Evolutionary conservation across 2,797 vertebrate species (phyloP).

Genomic region (Coilia nasus): DNA sequence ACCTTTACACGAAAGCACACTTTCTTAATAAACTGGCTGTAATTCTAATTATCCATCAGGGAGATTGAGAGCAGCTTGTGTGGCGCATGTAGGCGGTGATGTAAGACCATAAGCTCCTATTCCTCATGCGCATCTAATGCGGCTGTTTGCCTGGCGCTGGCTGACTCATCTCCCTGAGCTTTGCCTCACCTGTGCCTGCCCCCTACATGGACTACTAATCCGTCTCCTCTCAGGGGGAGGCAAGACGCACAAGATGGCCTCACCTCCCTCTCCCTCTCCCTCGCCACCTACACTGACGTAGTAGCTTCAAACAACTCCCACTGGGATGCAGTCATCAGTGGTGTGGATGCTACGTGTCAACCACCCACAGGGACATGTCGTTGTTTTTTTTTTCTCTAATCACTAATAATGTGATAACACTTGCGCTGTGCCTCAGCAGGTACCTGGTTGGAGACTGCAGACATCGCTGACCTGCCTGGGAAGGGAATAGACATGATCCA

Average conservation of each 20-base stretch:
- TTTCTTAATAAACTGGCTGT: constrained; percentile 48
- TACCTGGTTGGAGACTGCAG: not conserved
- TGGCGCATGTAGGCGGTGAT: constrained; percentile 60
- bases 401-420: not conserved
- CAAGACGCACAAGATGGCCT: constrained; percentile 32
- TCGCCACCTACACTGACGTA: not conserved
- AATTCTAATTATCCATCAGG: constrained; percentile 24
- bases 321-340: constrained; percentile 1
- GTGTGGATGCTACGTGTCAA: not conserved
- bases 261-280: not conserved
- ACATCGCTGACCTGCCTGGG: not conserved
- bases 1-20: not conserved
- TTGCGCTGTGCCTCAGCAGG: not conserved
- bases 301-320: not conserved
- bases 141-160: constrained; percentile 65
- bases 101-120: constrained; percentile 71
- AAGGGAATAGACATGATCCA: not conserved
- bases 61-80: constrained; percentile 42
- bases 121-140: constrained; percentile 52
- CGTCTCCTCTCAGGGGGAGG: constrained; percentile 44
- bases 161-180: constrained; percentile 64
- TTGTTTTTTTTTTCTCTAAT: too few species aligned
- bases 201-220: constrained; percentile 6
- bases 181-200: constrained; percentile 41
- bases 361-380: not conserved